Percentiles rank a stretch among this genome's conserved stretches.
Evolutionary conservation across 2,113 vertebrate genomes (phyloP).

Genomic region (Pycnonotus jocosus): DNA sequence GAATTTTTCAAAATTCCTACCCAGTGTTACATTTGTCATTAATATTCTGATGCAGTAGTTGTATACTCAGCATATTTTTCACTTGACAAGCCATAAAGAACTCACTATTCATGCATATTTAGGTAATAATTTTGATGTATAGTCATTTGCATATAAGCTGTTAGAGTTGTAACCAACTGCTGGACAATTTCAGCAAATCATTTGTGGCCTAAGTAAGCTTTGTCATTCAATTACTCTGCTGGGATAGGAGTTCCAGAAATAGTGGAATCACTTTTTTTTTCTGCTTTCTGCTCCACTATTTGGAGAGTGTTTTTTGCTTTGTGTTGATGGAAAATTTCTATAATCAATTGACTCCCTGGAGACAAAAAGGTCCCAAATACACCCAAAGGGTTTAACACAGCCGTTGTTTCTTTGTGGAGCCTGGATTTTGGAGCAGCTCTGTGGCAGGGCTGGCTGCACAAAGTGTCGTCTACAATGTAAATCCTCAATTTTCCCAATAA

Average conservation of each 20-base stretch:
- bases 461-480: fast-evolving
- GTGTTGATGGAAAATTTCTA: neutral
- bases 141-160: neutral
- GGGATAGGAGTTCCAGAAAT: neutral
- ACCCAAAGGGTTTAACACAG: neutral
- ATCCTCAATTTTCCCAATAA: neutral
- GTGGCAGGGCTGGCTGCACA: neutral
- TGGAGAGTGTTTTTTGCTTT: neutral
- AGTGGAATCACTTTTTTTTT: too few species aligned
- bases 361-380: neutral
- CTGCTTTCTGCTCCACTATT: neutral
- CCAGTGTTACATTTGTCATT: neutral
- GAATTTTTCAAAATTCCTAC: neutral
- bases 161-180: neutral
- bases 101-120: neutral
- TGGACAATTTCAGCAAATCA: neutral
- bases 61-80: conserved; percentile 12
- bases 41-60: neutral
- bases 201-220: neutral
- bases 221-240: neutral
- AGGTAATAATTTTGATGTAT: neutral
- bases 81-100: neutral
- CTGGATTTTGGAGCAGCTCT: neutral
- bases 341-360: neutral
- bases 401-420: neutral